A percentile compares a stretch with the other conserved stretches of the same genome.
Conservation (phyloP, 2,113 vertebrate species). For the Irena cyanogastra region DNA sequence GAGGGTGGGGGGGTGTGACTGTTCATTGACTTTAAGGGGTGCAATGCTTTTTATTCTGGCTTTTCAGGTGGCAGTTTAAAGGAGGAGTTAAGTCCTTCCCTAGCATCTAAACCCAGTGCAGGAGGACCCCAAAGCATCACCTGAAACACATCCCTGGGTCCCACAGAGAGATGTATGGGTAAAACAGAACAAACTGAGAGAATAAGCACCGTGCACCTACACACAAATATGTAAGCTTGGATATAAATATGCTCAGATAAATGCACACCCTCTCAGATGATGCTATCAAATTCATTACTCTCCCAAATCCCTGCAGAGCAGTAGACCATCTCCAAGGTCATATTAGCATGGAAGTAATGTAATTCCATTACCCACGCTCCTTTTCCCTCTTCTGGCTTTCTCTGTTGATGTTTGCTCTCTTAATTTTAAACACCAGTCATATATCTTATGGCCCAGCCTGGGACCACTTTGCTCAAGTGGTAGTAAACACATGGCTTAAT, state of each 20-base stretch:
- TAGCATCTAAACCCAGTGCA: background rate
- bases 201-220: background rate
- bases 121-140: background rate
- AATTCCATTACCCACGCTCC: slow-evolving; percentile 5
- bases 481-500: slow-evolving; percentile 25
- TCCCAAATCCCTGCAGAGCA: background rate
- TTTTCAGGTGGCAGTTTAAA: background rate
- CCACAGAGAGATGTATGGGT: background rate
- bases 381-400: background rate
- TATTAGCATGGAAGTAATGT: background rate
- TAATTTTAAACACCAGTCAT: slow-evolving; percentile 28
- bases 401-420: background rate
- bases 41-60: background rate
- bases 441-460: slow-evolving; percentile 30
- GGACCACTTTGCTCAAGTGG: slow-evolving; percentile 39
- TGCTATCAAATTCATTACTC: slow-evolving; percentile 16
- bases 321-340: slow-evolving; percentile 32
- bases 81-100: background rate
- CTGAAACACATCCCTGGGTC: background rate
- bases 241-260: background rate
- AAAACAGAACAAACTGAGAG: background rate
- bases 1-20: background rate
- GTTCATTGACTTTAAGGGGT: background rate
- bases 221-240: background rate
- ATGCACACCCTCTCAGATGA: background rate